Evolutionary conservation across 2,888 invertebrate genomes (phyloP), one percentile per base, ranked within the genome.

Genomic region (Adineta ricciae): DNA sequence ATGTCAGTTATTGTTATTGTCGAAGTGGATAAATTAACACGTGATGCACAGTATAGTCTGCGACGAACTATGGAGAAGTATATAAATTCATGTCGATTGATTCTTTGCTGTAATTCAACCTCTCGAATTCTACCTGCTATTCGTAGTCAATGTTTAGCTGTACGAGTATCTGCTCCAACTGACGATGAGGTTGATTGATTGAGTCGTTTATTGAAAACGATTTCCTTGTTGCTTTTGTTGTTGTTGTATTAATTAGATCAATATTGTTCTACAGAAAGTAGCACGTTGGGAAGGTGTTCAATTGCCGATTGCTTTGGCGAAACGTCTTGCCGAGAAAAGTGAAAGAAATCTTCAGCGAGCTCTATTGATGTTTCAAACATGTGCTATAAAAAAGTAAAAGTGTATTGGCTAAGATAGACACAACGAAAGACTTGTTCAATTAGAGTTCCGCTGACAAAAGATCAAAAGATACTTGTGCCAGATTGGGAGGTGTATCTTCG

Each of bases 21-120:
- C 85, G 97, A 98, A 90, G 97, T 96, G 0, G 98, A 99, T 90
- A 93, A 94, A 86, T 92, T 99, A 72, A 95, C 96, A 0, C 96
- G 95, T 90, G 98, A 99, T 91, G 99, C 99, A 0, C 99, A 99
- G 89, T 97, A 99, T 91, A 98, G 97, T 0, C 91, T 99, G 84
- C 93, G 99, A 87, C 93, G 99, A 83, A 99, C 99, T 0, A 99
- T 99, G 99, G 99, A 99, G 91, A 99, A 99, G 90, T 99, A 99
- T 91, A 94, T 96, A 85, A 92, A 94, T 27, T 96, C 96, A 3
- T 99, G 98, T 90, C 93, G 98, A 27, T 92, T 98, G 8, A 96
- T 99, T 88, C 92, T 99, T 0, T 95, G 96, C 88, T 95, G 96
- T 1, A 96, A 96, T 89, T 96, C 97, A 0, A 95, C 95, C 52